Evolutionary conservation across 2,797 vertebrate genomes (phyloP).

Genomic region (Sparidentex hasta): DNA sequence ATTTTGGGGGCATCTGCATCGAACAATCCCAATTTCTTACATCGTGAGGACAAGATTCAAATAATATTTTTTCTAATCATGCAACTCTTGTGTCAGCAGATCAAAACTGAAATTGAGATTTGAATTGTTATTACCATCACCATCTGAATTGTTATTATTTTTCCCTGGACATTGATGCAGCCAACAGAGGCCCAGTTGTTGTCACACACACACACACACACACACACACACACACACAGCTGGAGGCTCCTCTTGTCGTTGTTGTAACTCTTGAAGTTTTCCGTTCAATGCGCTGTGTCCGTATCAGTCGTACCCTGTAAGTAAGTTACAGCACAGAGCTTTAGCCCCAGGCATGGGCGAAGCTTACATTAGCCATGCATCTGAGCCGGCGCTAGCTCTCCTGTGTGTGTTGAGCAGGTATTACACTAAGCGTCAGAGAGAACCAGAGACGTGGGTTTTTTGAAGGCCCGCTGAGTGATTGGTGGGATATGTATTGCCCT

Average conservation of each 20-base stretch:
- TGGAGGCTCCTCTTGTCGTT: neutral
- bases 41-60: too few species aligned
- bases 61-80: too few species aligned
- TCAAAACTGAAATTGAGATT: neutral
- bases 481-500: constrained; percentile 71
- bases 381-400: constrained; percentile 56
- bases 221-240: neutral
- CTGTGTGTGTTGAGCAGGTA: constrained; percentile 62
- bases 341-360: constrained; percentile 60
- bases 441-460: constrained; percentile 45
- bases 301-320: constrained; percentile 53
- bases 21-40: too few species aligned
- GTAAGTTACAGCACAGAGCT: constrained; percentile 58
- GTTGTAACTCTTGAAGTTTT: constrained; percentile 27
- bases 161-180: neutral
- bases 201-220: neutral
- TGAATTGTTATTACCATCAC: too few species aligned
- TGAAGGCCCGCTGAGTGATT: constrained; percentile 70
- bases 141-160: neutral
- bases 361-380: constrained; percentile 69
- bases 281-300: constrained; percentile 29
- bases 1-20: too few species aligned
- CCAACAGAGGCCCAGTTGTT: neutral
- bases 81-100: neutral
- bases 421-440: constrained; percentile 56